Base-by-base conservation (phyloP, 1,140 invertebrate genomes). In the Sitophilus oryzae region DNA sequence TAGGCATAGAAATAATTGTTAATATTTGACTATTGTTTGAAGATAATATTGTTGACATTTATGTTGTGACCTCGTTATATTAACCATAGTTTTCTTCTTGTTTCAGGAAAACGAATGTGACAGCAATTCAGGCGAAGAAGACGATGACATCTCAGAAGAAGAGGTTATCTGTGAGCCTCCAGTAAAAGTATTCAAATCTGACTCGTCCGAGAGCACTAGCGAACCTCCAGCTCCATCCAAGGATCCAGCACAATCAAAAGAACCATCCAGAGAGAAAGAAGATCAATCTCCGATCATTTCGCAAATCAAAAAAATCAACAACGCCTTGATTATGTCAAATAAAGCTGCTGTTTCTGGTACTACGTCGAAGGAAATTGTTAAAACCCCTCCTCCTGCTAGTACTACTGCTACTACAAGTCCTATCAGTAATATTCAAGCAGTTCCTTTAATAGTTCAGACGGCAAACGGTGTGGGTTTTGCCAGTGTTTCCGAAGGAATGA, bases 401-500 rank as follows among this genome's bases (percentile, higher is more conserved):
- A 47, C 19, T 37, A 19, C 2, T 19, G n/a, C 8, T 22, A n/a
- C 35, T 34, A 15, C 41, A 9, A 40, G 35, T n/a, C 15, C 21
- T 5, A 30, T 5, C 11, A 5, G 5, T 14, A 53, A 48, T 22
- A n/a, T 56, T 18, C 52, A 61, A 25, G 54, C 55, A 9, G n/a
- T 57, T 15, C 59, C 59, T n/a, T 52, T 61, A 19, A 4, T 61
- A 5, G 44, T 58, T 10, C 52, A 58, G 23, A 58, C 60, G 0
- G 18, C 46, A 4, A 57, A 57, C 35, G 51, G 47, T 11, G 14
- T 61, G 25, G 56, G 50, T 21, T 61, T 55, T 25, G 56, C 53
- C n/a, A 54, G 54, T 23, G 49, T 57, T 6, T 38, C 60, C 3
- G 52, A 58, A 2, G 60, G 56, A 11, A 58, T 58, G 56, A 55